phyloP scores from a whole-genome alignment of 2,888 invertebrate genomes.

The Pharmacophagus antenor region DNA sequence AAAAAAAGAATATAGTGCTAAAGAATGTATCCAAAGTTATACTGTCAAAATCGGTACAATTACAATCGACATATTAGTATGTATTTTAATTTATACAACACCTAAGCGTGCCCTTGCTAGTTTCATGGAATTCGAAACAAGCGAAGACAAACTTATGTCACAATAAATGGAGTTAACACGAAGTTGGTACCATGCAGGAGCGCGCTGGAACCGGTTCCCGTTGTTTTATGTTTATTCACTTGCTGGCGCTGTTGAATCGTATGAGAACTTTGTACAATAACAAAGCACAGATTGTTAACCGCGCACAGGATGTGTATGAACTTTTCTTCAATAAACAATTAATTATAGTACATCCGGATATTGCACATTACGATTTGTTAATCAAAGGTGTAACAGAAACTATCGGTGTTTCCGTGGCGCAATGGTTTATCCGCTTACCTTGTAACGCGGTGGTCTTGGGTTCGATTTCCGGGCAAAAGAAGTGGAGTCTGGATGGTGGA shows the following conservation, averaged over 20 bases:
- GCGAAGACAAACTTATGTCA: conserved; percentile 18
- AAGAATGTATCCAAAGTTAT: too few species aligned
- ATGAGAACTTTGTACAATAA: not conserved
- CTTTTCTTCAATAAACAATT: too few species aligned
- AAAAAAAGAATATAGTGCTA: too few species aligned
- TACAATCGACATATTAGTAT: not conserved
- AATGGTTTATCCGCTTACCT: too few species aligned
- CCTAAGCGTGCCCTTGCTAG: conserved; percentile 1
- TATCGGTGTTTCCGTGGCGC: too few species aligned
- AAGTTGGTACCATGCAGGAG: conserved; percentile 7
- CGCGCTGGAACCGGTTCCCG: not conserved
- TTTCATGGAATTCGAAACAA: conserved; percentile 13
- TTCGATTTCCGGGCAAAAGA: too few species aligned
- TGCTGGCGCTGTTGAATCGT: conserved; percentile 1
- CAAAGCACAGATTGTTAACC: not conserved
- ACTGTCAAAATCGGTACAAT: too few species aligned
- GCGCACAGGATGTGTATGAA: not conserved
- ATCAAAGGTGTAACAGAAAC: too few species aligned
- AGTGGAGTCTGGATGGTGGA: too few species aligned
- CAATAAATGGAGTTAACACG: conserved; percentile 17
- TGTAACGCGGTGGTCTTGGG: too few species aligned
- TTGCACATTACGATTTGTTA: too few species aligned
- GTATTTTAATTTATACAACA: conserved; percentile 1
- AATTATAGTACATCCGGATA: too few species aligned
- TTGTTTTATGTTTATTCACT: conserved; percentile 10